Evolutionary conservation across 2,113 vertebrate species (phyloP).

Genomic region (Myotis davidii): DNA sequence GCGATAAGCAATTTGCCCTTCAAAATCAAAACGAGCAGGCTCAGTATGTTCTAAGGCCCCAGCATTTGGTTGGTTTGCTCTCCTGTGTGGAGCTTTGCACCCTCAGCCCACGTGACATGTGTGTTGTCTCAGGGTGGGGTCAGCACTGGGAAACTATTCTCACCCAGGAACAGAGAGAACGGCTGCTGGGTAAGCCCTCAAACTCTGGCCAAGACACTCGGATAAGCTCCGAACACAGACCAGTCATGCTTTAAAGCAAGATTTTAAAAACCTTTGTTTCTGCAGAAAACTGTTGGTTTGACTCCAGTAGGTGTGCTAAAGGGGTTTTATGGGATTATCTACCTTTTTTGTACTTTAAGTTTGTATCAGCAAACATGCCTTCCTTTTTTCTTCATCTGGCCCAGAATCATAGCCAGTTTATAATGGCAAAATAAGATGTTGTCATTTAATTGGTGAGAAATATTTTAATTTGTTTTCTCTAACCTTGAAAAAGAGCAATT

Average conservation of each 20-base stretch:
- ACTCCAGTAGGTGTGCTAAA: neutral
- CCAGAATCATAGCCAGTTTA: neutral
- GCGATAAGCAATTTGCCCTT: slow-evolving; percentile 67
- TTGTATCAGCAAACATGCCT: neutral
- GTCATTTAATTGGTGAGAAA: neutral
- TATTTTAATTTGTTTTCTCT: neutral
- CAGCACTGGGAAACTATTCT: accelerated
- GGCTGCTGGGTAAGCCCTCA: neutral
- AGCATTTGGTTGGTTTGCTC: neutral
- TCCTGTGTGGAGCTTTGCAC: neutral
- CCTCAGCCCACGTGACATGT: accelerated
- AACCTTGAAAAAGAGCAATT: slow-evolving; percentile 23
- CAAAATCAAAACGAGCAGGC: slow-evolving; percentile 34
- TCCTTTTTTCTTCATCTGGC: neutral
- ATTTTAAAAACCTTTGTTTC: neutral
- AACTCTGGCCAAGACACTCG: neutral
- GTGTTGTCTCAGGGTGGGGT: neutral
- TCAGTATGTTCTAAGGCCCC: slow-evolving; percentile 13
- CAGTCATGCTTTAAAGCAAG: neutral
- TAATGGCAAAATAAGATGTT: neutral
- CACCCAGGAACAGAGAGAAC: neutral
- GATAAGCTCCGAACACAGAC: neutral
- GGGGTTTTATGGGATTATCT: neutral
- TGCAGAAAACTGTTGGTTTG: neutral
- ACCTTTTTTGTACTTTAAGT: neutral